phyloP scores from a whole-genome alignment of 2,888 invertebrate genomes.

The Mythimna vitellina region DNA sequence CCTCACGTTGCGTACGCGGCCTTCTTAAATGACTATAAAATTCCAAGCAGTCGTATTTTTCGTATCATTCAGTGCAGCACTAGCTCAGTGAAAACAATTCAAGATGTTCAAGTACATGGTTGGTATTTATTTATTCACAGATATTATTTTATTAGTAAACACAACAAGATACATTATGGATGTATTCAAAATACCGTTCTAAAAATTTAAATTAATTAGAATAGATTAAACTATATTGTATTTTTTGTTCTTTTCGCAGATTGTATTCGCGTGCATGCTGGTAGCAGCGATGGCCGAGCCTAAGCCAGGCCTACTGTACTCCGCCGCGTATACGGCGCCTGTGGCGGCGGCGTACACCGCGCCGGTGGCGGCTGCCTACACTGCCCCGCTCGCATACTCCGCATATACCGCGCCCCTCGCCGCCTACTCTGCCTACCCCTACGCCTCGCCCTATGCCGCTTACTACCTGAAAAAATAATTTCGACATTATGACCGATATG shows the following conservation, averaged over 20 bases:
- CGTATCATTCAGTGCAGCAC: constrained; percentile 74
- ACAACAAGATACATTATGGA: background rate
- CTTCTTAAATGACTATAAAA: constrained; percentile 76
- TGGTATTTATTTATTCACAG: constrained; percentile 61
- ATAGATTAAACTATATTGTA: no score
- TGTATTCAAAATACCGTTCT: background rate
- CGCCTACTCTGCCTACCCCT: constrained; percentile 74
- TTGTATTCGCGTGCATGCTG: constrained; percentile 79
- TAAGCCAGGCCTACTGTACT: constrained; percentile 71
- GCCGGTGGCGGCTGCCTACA: constrained; percentile 73
- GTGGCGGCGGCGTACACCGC: constrained; percentile 72
- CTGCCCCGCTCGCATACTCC: constrained; percentile 79
- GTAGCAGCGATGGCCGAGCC: constrained; percentile 68
- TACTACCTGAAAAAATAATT: constrained; percentile 55
- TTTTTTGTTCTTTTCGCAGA: constrained; percentile 61
- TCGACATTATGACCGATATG: background rate
- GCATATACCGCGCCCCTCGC: constrained; percentile 73
- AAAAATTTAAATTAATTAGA: background rate
- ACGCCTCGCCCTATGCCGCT: constrained; percentile 68
- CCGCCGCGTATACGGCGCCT: constrained; percentile 71
- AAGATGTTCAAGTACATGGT: constrained; percentile 86
- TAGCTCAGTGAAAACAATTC: constrained; percentile 67
- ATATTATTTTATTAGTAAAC: background rate
- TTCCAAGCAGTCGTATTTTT: constrained; percentile 48
- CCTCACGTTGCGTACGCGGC: constrained; percentile 67